phyloP scores from a whole-genome alignment of 2,113 vertebrate genomes.

The Scalopus aquaticus region DNA sequence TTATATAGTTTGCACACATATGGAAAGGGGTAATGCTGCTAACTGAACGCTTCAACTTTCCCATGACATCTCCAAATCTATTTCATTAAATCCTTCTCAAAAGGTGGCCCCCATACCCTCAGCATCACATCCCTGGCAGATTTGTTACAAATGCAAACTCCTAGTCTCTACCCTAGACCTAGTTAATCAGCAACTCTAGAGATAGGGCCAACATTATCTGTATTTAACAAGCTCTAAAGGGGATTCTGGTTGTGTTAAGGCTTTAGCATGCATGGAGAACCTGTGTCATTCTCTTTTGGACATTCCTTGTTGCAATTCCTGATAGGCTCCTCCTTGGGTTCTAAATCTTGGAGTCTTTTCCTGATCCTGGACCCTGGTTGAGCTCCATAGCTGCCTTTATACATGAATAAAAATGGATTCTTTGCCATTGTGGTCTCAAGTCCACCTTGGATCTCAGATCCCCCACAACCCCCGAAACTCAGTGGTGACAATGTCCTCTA shows the following conservation, averaged over 20 bases:
- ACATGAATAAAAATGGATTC: background rate
- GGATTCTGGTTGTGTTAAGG: background rate
- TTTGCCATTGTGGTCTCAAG: background rate
- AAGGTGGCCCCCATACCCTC: background rate
- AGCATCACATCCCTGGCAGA: background rate
- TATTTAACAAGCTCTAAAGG: background rate
- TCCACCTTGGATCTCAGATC: background rate
- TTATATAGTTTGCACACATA: background rate
- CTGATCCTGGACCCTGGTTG: background rate
- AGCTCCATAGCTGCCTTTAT: background rate
- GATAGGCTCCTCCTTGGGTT: background rate
- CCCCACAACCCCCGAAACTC: background rate
- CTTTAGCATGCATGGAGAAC: background rate
- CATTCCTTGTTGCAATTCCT: background rate
- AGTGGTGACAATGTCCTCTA: background rate
- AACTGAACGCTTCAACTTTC: background rate
- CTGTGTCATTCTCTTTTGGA: background rate
- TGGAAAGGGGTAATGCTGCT: background rate
- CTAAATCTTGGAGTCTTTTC: background rate
- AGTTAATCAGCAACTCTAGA: background rate
- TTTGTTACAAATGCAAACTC: background rate
- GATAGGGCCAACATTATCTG: too few species aligned
- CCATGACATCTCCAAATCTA: background rate
- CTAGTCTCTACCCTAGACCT: background rate
- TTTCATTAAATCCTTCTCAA: background rate